These are phyloP conservation scores for Sphaerophoria taeniata DNA, from an alignment of 2,888 invertebrate genomes.

Conservation along the genomic window DNA sequence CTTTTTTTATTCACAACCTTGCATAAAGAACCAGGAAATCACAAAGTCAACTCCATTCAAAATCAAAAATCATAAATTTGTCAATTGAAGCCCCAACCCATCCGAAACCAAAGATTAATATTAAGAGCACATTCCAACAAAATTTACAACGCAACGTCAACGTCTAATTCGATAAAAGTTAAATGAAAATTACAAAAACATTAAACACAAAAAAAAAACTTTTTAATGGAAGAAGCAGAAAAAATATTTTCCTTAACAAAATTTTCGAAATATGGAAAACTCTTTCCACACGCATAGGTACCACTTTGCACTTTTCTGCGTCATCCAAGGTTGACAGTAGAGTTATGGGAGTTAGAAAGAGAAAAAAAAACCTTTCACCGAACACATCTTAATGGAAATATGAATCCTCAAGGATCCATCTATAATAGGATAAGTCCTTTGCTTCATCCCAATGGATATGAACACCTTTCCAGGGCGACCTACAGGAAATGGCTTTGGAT, in stretches of 20 bases:
- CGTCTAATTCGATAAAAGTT: slow-evolving; percentile 62
- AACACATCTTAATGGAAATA: slow-evolving; percentile 70
- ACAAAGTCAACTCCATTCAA: too few relatives aligned
- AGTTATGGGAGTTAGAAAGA: not conserved
- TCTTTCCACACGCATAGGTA: not conserved
- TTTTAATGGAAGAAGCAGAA: slow-evolving; percentile 13
- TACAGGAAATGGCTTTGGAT: slow-evolving; percentile 29
- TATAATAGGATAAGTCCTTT: slow-evolving; percentile 68
- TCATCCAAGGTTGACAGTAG: not conserved
- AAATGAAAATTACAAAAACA: slow-evolving; percentile 51
- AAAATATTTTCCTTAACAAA: slow-evolving; percentile 33
- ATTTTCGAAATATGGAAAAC: slow-evolving; percentile 25
- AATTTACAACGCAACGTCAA: slow-evolving; percentile 49
- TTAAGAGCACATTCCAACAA: slow-evolving; percentile 21
- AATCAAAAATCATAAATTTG: too few relatives aligned
- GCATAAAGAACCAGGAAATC: too few relatives aligned
- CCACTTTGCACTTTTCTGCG: not conserved
- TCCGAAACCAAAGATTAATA: too few relatives aligned
- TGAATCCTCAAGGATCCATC: slow-evolving; percentile 68
- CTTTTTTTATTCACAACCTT: too few relatives aligned
- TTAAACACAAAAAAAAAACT: slow-evolving; percentile 11
- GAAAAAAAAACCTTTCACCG: slow-evolving; percentile 40
- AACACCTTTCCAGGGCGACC: slow-evolving; percentile 1
- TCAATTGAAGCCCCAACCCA: too few relatives aligned
- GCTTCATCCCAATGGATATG: slow-evolving; percentile 52